A percentile compares a stretch with the other conserved stretches of the same genome.
Evolutionary conservation across 2,113 vertebrate species (phyloP).

Genomic region (Ophiodon elongatus): DNA sequence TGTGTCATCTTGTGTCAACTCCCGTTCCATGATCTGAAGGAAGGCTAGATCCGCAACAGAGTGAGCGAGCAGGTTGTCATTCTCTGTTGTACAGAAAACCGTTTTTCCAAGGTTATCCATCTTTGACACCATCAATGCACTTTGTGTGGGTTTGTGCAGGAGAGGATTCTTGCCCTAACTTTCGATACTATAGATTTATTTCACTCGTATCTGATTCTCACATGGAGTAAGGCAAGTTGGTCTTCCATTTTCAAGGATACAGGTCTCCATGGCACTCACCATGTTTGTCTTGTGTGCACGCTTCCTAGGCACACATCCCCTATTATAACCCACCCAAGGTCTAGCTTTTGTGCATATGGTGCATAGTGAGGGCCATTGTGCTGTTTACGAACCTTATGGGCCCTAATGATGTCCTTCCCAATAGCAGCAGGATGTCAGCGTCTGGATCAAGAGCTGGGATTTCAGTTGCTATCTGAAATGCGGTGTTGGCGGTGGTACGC

Average conservation of each 20-base stretch:
- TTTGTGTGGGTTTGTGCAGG: neutral
- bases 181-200: neutral
- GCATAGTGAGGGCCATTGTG: neutral
- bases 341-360: constrained; percentile 17
- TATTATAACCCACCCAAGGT: constrained; percentile 16
- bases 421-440: neutral
- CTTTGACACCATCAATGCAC: neutral
- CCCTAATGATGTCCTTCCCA: neutral
- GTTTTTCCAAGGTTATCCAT: neutral
- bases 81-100: neutral
- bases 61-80: neutral
- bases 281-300: neutral
- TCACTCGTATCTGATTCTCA: neutral
- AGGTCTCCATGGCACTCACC: neutral
- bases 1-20: neutral
- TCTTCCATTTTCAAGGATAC: neutral
- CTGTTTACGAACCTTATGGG: constrained; percentile 5
- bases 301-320: neutral
- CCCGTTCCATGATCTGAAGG: neutral
- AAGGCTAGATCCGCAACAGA: neutral
- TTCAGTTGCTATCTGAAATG: neutral
- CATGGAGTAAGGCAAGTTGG: neutral
- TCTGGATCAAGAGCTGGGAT: neutral
- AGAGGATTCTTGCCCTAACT: neutral
- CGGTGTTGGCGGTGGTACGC: neutral